Evolutionary conservation across 2,888 invertebrate genomes (phyloP).

Genomic region (Cheilosia scutellata): DNA sequence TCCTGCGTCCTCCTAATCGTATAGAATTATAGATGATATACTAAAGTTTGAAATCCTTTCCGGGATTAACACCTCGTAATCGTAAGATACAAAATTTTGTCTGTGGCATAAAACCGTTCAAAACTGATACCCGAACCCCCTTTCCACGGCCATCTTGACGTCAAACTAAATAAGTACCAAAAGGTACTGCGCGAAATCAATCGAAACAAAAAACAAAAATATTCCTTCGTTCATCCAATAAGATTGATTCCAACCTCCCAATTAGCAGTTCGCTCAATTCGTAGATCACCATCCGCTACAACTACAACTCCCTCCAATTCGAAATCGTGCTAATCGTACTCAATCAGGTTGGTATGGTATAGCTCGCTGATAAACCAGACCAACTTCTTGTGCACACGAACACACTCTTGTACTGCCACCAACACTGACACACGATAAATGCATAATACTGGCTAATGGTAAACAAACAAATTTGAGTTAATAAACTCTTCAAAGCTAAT

Average conservation of each 20-base stretch:
- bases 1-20: too few relatives aligned
- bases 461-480: conserved; percentile 52
- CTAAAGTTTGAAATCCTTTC: too few relatives aligned
- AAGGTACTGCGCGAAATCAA: not conserved
- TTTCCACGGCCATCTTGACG: conserved; percentile 21
- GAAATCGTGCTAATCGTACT: not conserved
- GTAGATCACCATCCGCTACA: not conserved
- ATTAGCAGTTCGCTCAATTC: conserved; percentile 20
- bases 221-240: conserved; percentile 21
- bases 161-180: not conserved
- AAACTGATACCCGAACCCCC: too few relatives aligned
- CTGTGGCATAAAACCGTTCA: too few relatives aligned
- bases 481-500: conserved; percentile 57
- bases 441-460: not conserved
- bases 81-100: too few relatives aligned
- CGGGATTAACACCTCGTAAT: too few relatives aligned
- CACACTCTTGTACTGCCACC: not conserved
- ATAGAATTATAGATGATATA: too few relatives aligned
- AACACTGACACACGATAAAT: not conserved
- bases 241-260: conserved; percentile 24
- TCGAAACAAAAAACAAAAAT: not conserved
- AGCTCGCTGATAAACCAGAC: conserved; percentile 16
- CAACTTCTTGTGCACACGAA: not conserved
- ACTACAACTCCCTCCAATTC: not conserved
- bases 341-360: conserved; percentile 32